Evolutionary conservation across 2,888 invertebrate genomes (phyloP).

Genomic region (Mylabris sibirica): DNA sequence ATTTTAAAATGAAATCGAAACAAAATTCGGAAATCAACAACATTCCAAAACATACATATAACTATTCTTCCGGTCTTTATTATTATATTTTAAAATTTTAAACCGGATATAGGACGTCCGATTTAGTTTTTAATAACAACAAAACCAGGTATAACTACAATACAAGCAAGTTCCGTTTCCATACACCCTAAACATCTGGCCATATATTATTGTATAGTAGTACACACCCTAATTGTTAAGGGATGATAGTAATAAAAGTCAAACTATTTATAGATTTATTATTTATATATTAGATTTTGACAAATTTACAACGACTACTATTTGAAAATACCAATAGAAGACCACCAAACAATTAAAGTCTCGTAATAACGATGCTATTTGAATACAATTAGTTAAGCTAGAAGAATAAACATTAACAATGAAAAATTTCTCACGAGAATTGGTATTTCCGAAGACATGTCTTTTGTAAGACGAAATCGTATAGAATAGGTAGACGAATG

Average conservation of each 20-base stretch:
- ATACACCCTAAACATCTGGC: conserved; percentile 40
- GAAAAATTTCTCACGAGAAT: conserved; percentile 28
- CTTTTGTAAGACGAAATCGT: conserved; percentile 8
- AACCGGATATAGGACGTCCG: conserved; percentile 60
- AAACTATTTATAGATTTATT: conserved; percentile 32
- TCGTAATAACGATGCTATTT: neutral
- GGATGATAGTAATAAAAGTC: conserved; percentile 21
- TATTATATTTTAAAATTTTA: conserved; percentile 41
- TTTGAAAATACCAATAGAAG: neutral
- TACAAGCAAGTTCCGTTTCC: conserved; percentile 48
- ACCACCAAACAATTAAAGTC: neutral
- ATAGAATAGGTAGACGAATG: conserved; percentile 15
- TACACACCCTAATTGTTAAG: conserved; percentile 27
- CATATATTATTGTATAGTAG: conserved; percentile 17
- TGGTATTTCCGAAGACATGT: conserved; percentile 6
- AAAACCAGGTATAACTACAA: conserved; percentile 43
- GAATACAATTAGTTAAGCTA: conserved; percentile 2
- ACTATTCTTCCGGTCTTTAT: conserved; percentile 49
- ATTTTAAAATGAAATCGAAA: neutral
- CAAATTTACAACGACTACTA: conserved; percentile 6
- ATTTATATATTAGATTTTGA: conserved; percentile 12
- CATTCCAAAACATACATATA: conserved; percentile 45
- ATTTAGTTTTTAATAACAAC: conserved; percentile 49
- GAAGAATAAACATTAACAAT: conserved; percentile 2
- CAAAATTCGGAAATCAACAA: conserved; percentile 39